Percentiles rank a stretch among this genome's conserved stretches.
Evolutionary conservation across 2,888 invertebrate genomes (phyloP).

Genomic region (Xanthorhoe designata): DNA sequence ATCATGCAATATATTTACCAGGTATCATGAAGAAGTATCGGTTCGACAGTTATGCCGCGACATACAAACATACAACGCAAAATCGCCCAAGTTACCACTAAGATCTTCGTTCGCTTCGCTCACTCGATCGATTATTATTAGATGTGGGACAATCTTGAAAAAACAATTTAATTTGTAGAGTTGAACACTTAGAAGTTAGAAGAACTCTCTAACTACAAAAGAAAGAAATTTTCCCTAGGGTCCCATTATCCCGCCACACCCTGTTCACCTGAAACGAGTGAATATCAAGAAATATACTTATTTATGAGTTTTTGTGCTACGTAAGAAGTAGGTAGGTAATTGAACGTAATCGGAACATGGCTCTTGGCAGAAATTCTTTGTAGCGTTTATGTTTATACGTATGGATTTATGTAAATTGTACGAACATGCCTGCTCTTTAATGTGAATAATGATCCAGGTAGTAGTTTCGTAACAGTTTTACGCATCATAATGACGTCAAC

Average conservation of each 20-base stretch:
- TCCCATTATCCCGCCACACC: conserved; percentile 6
- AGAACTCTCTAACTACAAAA: conserved; percentile 8
- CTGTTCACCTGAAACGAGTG: neutral
- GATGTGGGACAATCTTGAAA: neutral
- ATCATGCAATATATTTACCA: no score
- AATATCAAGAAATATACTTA: conserved; percentile 2
- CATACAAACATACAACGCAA: no score
- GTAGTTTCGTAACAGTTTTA: conserved; percentile 8
- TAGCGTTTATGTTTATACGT: neutral
- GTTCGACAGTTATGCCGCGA: no score
- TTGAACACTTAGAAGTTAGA: neutral
- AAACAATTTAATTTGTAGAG: neutral
- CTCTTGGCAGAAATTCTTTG: neutral
- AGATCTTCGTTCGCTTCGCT: no score
- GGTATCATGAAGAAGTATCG: no score
- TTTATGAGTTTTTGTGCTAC: neutral
- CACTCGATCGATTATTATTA: no score
- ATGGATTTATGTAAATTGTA: neutral
- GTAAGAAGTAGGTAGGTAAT: conserved; percentile 13
- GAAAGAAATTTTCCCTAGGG: neutral
- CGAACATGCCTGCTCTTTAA: neutral
- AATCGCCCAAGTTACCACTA: no score
- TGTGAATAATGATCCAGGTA: conserved; percentile 1
- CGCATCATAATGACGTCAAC: conserved; percentile 20
- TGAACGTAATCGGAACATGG: conserved; percentile 13